A percentile compares a stretch with the other conserved stretches of the same genome.
These are phyloP conservation scores for Cotesia typhae DNA, from an alignment of 1,140 invertebrate genomes.

Conservation along the genomic window DNA sequence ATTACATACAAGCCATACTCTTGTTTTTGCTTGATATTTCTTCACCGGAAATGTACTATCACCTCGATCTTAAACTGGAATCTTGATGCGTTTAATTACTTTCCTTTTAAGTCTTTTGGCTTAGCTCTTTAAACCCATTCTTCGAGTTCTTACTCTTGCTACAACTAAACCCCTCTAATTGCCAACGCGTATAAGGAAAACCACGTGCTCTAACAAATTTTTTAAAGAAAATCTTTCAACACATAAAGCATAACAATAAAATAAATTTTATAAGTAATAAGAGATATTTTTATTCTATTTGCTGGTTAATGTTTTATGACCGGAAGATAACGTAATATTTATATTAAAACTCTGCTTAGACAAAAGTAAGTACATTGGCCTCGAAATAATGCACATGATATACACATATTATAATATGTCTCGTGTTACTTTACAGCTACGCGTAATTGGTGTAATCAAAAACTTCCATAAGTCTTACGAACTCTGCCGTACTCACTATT, in stretches of 20 bases:
- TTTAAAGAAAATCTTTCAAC: not conserved
- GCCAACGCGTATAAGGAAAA: too few species aligned
- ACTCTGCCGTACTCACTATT: too few species aligned
- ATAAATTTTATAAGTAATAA: not conserved
- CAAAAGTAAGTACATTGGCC: slow-evolving; percentile 25
- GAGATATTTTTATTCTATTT: too few species aligned
- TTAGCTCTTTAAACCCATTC: slow-evolving; percentile 2
- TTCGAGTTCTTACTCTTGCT: not conserved
- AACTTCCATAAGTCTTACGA: too few species aligned
- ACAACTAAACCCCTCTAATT: not conserved
- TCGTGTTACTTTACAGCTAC: slow-evolving; percentile 39
- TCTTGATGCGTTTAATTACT: slow-evolving; percentile 42
- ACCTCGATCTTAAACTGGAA: slow-evolving; percentile 34
- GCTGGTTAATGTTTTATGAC: slow-evolving; percentile 2
- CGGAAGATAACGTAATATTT: slow-evolving; percentile 21
- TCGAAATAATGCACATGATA: slow-evolving; percentile 10
- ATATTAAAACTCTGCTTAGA: slow-evolving; percentile 6
- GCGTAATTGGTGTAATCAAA: slow-evolving; percentile 40
- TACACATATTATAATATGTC: not conserved
- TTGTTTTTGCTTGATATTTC: not conserved
- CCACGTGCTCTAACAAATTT: not conserved
- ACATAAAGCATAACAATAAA: not conserved
- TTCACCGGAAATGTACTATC: slow-evolving; percentile 38
- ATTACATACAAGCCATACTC: too few species aligned
- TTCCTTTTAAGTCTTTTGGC: slow-evolving; percentile 27